Percentiles rank a stretch among this genome's conserved stretches.
Conservation (phyloP, 2,888 invertebrate species). For the Polietes domitor region DNA sequence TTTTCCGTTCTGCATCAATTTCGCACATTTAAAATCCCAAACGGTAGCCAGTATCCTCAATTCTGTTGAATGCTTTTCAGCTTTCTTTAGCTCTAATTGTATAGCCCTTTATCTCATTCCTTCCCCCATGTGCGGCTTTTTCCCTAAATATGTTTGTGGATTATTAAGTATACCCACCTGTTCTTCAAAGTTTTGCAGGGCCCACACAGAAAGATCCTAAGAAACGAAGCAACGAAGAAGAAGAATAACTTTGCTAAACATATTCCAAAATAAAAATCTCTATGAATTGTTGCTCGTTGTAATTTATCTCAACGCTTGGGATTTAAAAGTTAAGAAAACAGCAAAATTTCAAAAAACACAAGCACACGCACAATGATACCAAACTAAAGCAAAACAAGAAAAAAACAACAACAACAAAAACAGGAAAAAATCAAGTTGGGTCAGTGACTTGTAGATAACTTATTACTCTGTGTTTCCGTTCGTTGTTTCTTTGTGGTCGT, state of each 20-base stretch:
- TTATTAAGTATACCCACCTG: constrained; percentile 34
- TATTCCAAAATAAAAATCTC: constrained; percentile 54
- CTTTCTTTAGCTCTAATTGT: background rate
- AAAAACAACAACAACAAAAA: too few species aligned
- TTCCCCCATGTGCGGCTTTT: background rate
- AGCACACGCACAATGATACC: constrained; percentile 1
- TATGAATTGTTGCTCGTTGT: constrained; percentile 58
- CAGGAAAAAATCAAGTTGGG: constrained; percentile 54
- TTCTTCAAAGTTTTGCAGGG: background rate
- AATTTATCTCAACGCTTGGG: constrained; percentile 64
- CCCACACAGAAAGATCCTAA: background rate
- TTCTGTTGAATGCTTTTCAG: too few species aligned
- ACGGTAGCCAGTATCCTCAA: too few species aligned
- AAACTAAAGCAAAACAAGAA: background rate
- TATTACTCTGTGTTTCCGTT: constrained; percentile 43
- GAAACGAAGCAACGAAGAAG: background rate
- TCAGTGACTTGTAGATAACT: constrained; percentile 60
- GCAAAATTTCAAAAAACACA: constrained; percentile 47
- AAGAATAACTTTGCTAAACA: constrained; percentile 32
- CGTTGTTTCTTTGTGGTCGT: background rate
- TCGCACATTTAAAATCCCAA: too few species aligned
- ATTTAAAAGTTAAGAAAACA: constrained; percentile 60
- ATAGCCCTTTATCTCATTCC: background rate
- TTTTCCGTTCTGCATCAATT: too few species aligned
- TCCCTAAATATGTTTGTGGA: background rate